Evolutionary conservation across 1,140 invertebrate species (phyloP), one percentile per base, ranked within the genome.

Genomic region (Calliopsis andreniformis): DNA sequence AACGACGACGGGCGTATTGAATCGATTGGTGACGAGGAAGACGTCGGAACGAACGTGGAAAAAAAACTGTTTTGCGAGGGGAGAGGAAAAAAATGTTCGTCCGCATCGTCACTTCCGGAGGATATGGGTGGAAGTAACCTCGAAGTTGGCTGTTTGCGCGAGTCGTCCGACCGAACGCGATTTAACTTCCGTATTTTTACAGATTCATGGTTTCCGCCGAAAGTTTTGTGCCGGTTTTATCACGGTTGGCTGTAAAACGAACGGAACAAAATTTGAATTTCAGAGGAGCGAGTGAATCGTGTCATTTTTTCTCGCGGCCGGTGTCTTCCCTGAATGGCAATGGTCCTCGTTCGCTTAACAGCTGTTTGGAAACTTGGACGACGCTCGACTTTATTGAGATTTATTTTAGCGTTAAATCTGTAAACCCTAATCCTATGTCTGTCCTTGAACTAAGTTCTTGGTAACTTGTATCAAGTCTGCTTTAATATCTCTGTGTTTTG

Each of bases 1-100:
- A 35, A 23, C 68, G 55, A 14, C 28, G 20, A 16, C 49, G 30
- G 4, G 32, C 3, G 6, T 7, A 35, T 39, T 73, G 61, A 73
- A 73, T 73, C 59, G 47, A 43, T 28, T 23, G 45, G 45, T n/a
- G n/a, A n/a, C n/a, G n/a, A 55, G 59, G 61, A 73, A 73, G 70
- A 73, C 61, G 47, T 14, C 30, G 7, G 6, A 6, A 16, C 30
- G 6, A n/a, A 4, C 30, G 2, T 8, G 18, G 18, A 32, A 42
- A 51, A 42, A 51, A 53, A 53, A 25, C 28, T 5, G n/a, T 56
- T 70, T 70, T 20, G 6, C 35, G 3, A 0, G 5, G 23, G 35
- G 4, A 39, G n/a, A n/a, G n/a, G n/a, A 18, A 18, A 43, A 62
- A 28, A 23, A 6, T 16, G n/a, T 42, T 43, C 32, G 30, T 18